These are phyloP conservation scores for Sinhomidia bicolor DNA, from an alignment of 2,888 invertebrate species.

Conservation along the genomic window DNA sequence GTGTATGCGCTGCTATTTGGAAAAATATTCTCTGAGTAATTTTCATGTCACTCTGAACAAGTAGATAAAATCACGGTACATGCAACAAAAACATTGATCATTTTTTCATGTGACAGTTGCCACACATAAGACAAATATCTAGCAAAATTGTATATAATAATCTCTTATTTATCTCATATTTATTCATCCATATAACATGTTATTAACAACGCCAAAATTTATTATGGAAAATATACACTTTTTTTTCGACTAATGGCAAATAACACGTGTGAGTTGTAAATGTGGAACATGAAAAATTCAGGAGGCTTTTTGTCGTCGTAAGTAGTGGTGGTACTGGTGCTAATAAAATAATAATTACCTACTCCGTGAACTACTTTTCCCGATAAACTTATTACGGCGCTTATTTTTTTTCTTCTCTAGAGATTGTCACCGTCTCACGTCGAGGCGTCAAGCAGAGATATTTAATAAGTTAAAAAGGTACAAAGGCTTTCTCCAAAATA, in stretches of 20 bases:
- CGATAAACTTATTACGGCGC: not conserved
- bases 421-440: not conserved
- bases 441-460: slow-evolving; percentile 33
- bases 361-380: slow-evolving; percentile 6
- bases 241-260: not conserved
- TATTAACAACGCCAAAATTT: too few species aligned
- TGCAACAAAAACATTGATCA: slow-evolving; percentile 61
- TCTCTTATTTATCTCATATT: not conserved
- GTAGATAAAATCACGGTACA: slow-evolving; percentile 13
- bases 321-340: not conserved
- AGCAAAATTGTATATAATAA: not conserved
- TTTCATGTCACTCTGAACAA: not conserved
- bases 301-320: too few species aligned
- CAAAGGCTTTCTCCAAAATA: not conserved
- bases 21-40: not conserved
- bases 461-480: slow-evolving; percentile 8
- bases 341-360: not conserved
- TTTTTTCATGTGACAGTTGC: not conserved
- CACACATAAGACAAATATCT: not conserved
- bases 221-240: not conserved
- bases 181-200: too few species aligned
- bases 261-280: slow-evolving; percentile 8
- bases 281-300: not conserved
- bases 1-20: not conserved
- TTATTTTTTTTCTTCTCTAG: too few species aligned